A percentile compares a stretch with the other conserved stretches of the same genome.
These are phyloP conservation scores for Festucalex cinctus DNA, from an alignment of 2,113 vertebrate genomes.

Conservation along the genomic window DNA sequence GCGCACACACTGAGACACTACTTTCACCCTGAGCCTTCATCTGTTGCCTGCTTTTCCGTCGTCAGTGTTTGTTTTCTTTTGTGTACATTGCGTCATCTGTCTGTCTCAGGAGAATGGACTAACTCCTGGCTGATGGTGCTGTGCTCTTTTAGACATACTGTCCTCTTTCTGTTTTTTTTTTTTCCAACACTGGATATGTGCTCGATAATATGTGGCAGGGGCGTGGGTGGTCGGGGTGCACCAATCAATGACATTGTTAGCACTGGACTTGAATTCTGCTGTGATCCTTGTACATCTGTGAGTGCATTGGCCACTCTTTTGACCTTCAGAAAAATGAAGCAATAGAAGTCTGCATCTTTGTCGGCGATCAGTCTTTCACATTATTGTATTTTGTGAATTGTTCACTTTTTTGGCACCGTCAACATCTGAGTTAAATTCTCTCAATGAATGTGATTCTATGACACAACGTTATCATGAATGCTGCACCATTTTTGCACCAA, in stretches of 20 bases:
- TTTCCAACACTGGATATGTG: conserved; percentile 15
- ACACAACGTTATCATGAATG: conserved; percentile 42
- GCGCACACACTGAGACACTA: conserved; percentile 50
- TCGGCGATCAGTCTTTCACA: conserved; percentile 1
- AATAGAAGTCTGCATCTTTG: conserved; percentile 25
- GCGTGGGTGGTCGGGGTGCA: not conserved
- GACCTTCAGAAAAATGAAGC: conserved; percentile 43
- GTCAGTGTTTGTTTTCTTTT: conserved; percentile 20
- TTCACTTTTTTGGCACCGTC: conserved; percentile 34
- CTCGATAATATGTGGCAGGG: not conserved
- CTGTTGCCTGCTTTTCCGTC: conserved; percentile 21
- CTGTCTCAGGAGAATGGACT: conserved; percentile 19
- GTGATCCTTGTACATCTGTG: conserved; percentile 10
- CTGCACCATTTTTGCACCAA: conserved; percentile 40
- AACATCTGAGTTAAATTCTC: conserved; percentile 9
- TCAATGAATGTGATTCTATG: conserved; percentile 50
- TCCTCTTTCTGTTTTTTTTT: conserved; percentile 6
- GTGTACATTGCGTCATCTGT: conserved; percentile 25
- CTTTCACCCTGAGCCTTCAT: conserved; percentile 38
- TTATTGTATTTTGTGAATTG: not conserved
- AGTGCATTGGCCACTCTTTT: conserved; percentile 25
- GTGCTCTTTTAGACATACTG: not conserved
- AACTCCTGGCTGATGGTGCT: not conserved
- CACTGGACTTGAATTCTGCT: conserved; percentile 16
- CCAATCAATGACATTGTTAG: not conserved